These are phyloP conservation scores for Cosmorhoe ocellata DNA, from an alignment of 2,888 invertebrate genomes.

Conservation along the genomic window DNA sequence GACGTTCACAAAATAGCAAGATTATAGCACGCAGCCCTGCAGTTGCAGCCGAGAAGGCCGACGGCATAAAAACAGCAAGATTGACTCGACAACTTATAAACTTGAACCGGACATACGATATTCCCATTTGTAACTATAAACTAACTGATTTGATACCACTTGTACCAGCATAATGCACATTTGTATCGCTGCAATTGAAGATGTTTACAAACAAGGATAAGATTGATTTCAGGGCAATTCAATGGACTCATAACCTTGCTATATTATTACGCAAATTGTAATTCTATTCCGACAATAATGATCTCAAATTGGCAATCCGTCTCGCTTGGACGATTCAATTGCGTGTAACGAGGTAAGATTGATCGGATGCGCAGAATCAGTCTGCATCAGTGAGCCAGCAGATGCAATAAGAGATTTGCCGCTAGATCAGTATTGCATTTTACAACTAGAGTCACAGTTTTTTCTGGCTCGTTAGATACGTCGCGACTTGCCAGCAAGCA, in stretches of 20 bases:
- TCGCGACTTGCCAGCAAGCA: slow-evolving; percentile 6
- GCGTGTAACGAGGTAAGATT: slow-evolving; percentile 57
- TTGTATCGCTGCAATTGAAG: slow-evolving; percentile 27
- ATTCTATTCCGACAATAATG: slow-evolving; percentile 56
- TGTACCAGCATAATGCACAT: slow-evolving; percentile 18
- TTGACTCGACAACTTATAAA: slow-evolving; percentile 26
- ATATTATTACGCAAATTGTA: slow-evolving; percentile 41
- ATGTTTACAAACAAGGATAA: slow-evolving; percentile 36
- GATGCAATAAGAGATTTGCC: slow-evolving; percentile 60
- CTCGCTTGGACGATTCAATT: slow-evolving; percentile 55
- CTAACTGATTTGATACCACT: slow-evolving; percentile 18
- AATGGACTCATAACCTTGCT: slow-evolving; percentile 39
- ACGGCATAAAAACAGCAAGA: slow-evolving; percentile 53
- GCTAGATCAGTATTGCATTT: slow-evolving; percentile 53
- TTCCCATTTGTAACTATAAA: slow-evolving; percentile 19
- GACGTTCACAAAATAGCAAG: slow-evolving; percentile 51
- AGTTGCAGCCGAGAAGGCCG: slow-evolving; percentile 56
- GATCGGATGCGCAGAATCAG: slow-evolving; percentile 55
- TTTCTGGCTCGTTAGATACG: slow-evolving; percentile 44
- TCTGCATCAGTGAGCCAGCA: slow-evolving; percentile 38
- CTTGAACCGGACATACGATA: slow-evolving; percentile 26
- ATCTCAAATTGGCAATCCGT: slow-evolving; percentile 63
- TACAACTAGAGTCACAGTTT: slow-evolving; percentile 41
- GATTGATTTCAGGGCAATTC: slow-evolving; percentile 35
- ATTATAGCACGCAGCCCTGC: slow-evolving; percentile 56